These are phyloP conservation scores for Schizopygopsis malacanthus DNA, from an alignment of 2,797 vertebrate genomes.

Conservation along the genomic window DNA sequence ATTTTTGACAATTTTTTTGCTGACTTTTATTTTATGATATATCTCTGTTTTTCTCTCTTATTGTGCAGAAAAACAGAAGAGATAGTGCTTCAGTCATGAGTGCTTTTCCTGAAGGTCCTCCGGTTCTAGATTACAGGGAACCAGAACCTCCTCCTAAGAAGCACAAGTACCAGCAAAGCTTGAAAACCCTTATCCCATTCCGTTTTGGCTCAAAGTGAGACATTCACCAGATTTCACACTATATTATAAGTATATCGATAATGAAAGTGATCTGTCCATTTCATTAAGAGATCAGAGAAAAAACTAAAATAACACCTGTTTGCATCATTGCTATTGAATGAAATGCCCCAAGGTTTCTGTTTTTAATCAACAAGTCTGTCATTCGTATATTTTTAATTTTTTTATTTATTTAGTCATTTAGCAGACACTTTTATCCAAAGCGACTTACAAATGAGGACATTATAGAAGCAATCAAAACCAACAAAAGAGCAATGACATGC, in stretches of 20 bases:
- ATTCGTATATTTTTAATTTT: not conserved
- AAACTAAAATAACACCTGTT: not conserved
- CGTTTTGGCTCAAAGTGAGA: conserved; percentile 72
- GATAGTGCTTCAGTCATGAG: conserved; percentile 12
- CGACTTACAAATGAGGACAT: no score
- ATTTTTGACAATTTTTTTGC: not conserved
- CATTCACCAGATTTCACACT: not conserved
- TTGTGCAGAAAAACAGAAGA: conserved; percentile 50
- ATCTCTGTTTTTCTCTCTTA: not conserved
- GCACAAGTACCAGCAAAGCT: conserved; percentile 70
- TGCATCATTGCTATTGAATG: not conserved
- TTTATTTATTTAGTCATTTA: no score
- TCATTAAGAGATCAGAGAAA: not conserved
- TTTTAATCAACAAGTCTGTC: not conserved
- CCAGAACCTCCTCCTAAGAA: conserved; percentile 27
- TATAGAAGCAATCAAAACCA: no score
- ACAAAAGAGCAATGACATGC: no score
- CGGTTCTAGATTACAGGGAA: conserved; percentile 47
- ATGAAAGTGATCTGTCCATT: not conserved
- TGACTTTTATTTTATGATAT: not conserved
- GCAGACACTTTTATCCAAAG: no score
- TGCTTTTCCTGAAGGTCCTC: conserved; percentile 46
- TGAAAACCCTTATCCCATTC: conserved; percentile 75
- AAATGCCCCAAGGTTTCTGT: not conserved
- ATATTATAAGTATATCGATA: not conserved